Conservation (phyloP, 2,888 invertebrate genomes). For the Phyllotreta cruciferae region DNA sequence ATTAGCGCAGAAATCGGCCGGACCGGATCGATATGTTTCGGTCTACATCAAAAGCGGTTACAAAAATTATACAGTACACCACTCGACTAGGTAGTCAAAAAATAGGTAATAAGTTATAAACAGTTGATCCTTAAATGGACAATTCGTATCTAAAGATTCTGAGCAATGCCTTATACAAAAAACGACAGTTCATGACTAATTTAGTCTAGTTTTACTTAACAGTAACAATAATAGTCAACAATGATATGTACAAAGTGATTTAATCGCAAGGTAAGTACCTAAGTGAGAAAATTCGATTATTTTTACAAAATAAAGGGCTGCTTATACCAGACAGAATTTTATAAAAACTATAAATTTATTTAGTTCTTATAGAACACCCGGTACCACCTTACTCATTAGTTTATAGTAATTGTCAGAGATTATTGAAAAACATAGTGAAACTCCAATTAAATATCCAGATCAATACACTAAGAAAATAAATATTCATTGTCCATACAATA, state of each 20-base stretch:
- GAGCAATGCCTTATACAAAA: constrained; percentile 51
- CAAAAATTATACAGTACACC: constrained; percentile 45
- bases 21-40: constrained; percentile 17
- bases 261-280: constrained; percentile 29
- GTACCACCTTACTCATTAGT: too few relatives aligned
- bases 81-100: constrained; percentile 35
- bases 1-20: neutral
- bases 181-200: constrained; percentile 53
- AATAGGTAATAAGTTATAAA: constrained; percentile 48
- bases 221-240: constrained; percentile 60
- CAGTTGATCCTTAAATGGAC: constrained; percentile 44
- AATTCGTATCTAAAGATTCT: constrained; percentile 49
- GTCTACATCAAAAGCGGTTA: constrained; percentile 49
- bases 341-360: too few relatives aligned
- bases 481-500: too few relatives aligned
- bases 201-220: constrained; percentile 51
- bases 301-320: too few relatives aligned
- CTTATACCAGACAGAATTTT: too few relatives aligned
- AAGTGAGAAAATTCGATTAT: neutral
- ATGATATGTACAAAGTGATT: constrained; percentile 58
- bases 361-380: too few relatives aligned
- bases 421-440: too few relatives aligned
- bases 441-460: too few relatives aligned
- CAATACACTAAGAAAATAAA: too few relatives aligned
- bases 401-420: too few relatives aligned